Base-by-base conservation (phyloP, 1,140 invertebrate species). In the Drosophila sp. region DNA sequence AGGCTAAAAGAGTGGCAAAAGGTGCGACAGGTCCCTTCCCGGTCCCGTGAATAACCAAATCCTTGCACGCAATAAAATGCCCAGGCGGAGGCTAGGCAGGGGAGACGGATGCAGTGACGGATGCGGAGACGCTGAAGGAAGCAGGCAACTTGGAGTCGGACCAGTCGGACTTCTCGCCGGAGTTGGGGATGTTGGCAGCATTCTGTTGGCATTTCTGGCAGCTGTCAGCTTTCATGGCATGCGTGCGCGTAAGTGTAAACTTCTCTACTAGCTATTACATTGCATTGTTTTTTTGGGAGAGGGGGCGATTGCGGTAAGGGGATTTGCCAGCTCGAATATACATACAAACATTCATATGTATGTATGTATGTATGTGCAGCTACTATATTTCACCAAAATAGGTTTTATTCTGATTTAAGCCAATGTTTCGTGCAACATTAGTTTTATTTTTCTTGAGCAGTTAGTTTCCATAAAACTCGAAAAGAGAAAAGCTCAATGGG, bases 191-290 rank as follows among this genome's bases (percentile, higher is more conserved):
- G 75, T 65, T 83, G 70, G 57, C 83, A 73, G 80, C 70, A 55
- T 78, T 41, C 68, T 87, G 70, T 70, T 87, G 76, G 84, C 84
- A 80, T 87, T 87, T 80, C 84, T 87, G 84, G 84, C 84, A 87
- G 84, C 84, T 87, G 84, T 84, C 84, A 87, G 85, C 84, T 87
- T 78, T 75, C 76, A 77, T 74, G 84, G 84, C 77, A 87, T 87
- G 73, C 80, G 70, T 66, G 63, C 73, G 70, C 74, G 84, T 87
- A 84, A 87, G 84, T 87, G 74, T 75, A 89, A 87, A 89, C 84
- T 84, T 78, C 70, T 80, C 76, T 78, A 78, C 83, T 87, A 77
- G 44, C 44, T 50, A 50, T 50, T 50, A 50, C 44, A 50, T 50
- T 50, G 23, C 27, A 50, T 50, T 50, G 23, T 50, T n/a, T 73